Conservation (phyloP, 2,113 vertebrate species). For the Gymnorhina tibicen region DNA sequence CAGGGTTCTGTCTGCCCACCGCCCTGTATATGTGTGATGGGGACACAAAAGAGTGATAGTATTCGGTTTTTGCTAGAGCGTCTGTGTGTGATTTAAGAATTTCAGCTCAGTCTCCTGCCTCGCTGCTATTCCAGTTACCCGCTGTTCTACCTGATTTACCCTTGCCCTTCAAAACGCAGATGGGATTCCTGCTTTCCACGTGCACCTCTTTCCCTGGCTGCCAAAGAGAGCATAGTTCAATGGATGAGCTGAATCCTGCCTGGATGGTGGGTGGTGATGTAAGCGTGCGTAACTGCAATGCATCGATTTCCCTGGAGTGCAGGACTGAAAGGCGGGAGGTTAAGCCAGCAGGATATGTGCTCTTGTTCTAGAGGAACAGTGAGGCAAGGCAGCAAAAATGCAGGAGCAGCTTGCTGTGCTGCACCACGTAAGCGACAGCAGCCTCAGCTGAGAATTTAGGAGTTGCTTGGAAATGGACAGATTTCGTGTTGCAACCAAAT, state of each 20-base stretch:
- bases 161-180: background rate
- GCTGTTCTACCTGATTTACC: background rate
- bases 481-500: background rate
- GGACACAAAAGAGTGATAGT: background rate
- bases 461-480: background rate
- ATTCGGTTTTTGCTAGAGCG: background rate
- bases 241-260: background rate
- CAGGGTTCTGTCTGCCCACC: background rate
- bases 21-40: background rate
- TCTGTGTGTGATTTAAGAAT: background rate
- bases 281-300: background rate
- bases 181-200: background rate
- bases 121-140: rapidly evolving
- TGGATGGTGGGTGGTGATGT: background rate
- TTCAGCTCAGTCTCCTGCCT: background rate
- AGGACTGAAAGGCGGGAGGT: background rate
- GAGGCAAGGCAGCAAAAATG: slow-evolving; percentile 18
- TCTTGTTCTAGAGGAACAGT: background rate
- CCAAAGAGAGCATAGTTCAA: background rate
- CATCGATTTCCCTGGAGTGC: background rate
- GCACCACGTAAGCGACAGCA: background rate
- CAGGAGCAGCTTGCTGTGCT: background rate
- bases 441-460: background rate
- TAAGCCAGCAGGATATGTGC: background rate
- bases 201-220: background rate